Conservation (phyloP, 2,888 invertebrate species). For the Tiphia femorata region DNA sequence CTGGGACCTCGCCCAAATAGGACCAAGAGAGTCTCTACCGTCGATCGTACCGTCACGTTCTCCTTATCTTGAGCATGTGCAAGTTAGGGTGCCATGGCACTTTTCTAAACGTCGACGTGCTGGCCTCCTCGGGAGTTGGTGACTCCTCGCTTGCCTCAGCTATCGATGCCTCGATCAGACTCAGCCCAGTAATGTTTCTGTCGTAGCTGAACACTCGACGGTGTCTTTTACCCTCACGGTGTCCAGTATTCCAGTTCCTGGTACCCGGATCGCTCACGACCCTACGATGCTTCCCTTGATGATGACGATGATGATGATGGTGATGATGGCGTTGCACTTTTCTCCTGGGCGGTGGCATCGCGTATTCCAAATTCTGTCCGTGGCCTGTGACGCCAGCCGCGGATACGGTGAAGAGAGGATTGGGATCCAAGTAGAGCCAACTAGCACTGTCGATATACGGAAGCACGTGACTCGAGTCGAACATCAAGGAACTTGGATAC, state of each 20-base stretch:
- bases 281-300: slow-evolving; percentile 47
- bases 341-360: slow-evolving; percentile 47
- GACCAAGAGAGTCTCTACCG: neutral
- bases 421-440: slow-evolving; percentile 59
- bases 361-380: slow-evolving; percentile 43
- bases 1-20: neutral
- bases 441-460: slow-evolving; percentile 59
- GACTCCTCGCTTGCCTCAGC: slow-evolving; percentile 38
- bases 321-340: slow-evolving; percentile 31
- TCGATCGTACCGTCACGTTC: slow-evolving; percentile 29
- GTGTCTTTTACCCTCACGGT: slow-evolving; percentile 34
- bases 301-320: slow-evolving; percentile 33
- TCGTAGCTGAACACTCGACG: slow-evolving; percentile 54
- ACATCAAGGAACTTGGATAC: slow-evolving; percentile 16
- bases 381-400: slow-evolving; percentile 36
- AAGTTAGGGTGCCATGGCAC: slow-evolving; percentile 70
- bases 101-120: slow-evolving; percentile 66
- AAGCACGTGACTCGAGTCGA: slow-evolving; percentile 32
- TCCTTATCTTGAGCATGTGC: slow-evolving; percentile 68
- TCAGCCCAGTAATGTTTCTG: slow-evolving; percentile 30
- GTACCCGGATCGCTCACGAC: slow-evolving; percentile 54
- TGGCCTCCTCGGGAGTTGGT: slow-evolving; percentile 42
- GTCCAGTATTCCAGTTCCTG: slow-evolving; percentile 30
- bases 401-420: slow-evolving; percentile 42
- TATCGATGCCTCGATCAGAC: slow-evolving; percentile 32